These are phyloP conservation scores for Cosmopolites sordidus DNA, from an alignment of 2,888 invertebrate genomes.

Conservation along the genomic window DNA sequence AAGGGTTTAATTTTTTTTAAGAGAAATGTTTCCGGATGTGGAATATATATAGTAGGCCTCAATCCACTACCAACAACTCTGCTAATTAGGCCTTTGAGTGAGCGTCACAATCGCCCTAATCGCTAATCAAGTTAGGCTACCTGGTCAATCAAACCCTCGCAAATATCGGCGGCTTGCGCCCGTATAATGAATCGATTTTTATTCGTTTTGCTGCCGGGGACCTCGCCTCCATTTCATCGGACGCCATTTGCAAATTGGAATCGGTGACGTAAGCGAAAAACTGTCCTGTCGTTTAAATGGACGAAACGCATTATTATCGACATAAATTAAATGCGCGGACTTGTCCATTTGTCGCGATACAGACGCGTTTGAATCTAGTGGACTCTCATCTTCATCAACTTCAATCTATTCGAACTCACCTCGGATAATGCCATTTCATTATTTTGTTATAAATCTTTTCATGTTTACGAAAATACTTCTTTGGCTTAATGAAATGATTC, in stretches of 20 bases:
- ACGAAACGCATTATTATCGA: too few relatives aligned
- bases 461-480: too few relatives aligned
- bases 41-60: conserved; percentile 1
- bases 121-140: conserved; percentile 51
- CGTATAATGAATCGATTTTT: conserved; percentile 49
- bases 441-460: too few relatives aligned
- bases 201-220: conserved; percentile 33
- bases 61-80: conserved; percentile 27
- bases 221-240: conserved; percentile 38
- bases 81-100: conserved; percentile 50
- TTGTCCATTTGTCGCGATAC: too few relatives aligned
- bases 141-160: conserved; percentile 46
- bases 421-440: too few relatives aligned
- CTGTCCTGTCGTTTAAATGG: conserved; percentile 7
- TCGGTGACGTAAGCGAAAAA: neutral
- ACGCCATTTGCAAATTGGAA: conserved; percentile 2
- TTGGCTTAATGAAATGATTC: too few relatives aligned
- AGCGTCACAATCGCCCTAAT: conserved; percentile 51
- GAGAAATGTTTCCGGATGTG: conserved; percentile 9
- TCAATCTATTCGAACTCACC: too few relatives aligned
- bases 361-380: too few relatives aligned
- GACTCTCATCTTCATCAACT: too few relatives aligned
- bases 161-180: conserved; percentile 38
- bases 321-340: too few relatives aligned
- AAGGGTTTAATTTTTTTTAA: neutral